Percentiles rank a stretch among this genome's conserved stretches.
Evolutionary conservation across 2,888 invertebrate species (phyloP).

Genomic region (Leptothorax acervorum): DNA sequence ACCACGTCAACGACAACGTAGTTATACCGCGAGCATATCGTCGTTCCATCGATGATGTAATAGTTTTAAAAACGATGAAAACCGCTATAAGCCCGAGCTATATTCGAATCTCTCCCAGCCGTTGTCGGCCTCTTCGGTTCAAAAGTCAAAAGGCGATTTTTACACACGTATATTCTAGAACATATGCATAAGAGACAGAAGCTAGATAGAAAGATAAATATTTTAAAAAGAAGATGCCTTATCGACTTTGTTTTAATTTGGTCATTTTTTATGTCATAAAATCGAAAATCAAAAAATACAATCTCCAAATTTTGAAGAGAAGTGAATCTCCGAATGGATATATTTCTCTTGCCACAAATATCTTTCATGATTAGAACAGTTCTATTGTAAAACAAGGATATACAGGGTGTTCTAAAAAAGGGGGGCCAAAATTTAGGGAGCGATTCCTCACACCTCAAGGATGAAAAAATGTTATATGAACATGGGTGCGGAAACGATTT

Average conservation of each 20-base stretch:
- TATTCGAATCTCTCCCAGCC: neutral
- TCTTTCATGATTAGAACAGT: neutral
- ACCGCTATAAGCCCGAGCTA: constrained; percentile 23
- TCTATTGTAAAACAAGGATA: neutral
- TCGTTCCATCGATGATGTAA: constrained; percentile 41
- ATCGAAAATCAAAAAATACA: neutral
- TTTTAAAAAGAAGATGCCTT: neutral
- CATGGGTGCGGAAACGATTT: too few relatives aligned
- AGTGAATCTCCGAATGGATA: neutral
- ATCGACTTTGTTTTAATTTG: neutral
- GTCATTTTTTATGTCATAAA: neutral
- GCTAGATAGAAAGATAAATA: neutral
- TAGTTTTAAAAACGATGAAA: constrained; percentile 34
- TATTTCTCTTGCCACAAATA: neutral
- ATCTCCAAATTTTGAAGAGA: too few relatives aligned
- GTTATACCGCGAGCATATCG: constrained; percentile 38
- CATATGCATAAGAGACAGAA: neutral
- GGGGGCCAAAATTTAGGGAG: too few relatives aligned
- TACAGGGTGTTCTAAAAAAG: too few relatives aligned
- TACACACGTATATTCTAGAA: neutral
- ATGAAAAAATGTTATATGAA: too few relatives aligned
- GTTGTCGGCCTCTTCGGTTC: constrained; percentile 13
- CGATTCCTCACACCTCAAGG: too few relatives aligned
- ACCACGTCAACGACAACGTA: constrained; percentile 41
- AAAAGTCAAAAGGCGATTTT: constrained; percentile 17